phyloP scores from a whole-genome alignment of 2,888 invertebrate genomes.

The Melanotus villosus region DNA sequence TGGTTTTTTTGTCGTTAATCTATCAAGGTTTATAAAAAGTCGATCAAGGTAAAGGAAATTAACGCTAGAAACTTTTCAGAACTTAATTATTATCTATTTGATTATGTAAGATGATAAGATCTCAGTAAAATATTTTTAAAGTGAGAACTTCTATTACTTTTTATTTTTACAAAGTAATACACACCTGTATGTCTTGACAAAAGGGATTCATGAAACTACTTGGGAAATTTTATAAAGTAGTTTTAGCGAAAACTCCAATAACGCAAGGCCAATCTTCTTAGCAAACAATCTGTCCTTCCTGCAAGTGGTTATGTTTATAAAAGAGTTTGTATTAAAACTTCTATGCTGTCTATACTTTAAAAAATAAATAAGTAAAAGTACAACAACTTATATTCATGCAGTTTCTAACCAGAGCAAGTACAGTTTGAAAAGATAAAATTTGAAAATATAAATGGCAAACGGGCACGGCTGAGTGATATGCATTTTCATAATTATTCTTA shows the following conservation, averaged over 20 bases:
- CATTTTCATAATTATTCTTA: conserved; percentile 20
- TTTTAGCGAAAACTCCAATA: no score
- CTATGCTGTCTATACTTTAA: background rate
- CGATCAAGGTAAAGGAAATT: no score
- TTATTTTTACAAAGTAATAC: no score
- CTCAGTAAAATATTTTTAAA: no score
- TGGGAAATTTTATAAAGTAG: background rate
- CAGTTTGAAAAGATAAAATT: conserved; percentile 4
- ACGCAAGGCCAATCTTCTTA: background rate
- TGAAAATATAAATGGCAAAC: background rate
- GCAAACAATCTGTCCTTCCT: background rate
- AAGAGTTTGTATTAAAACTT: conserved; percentile 8
- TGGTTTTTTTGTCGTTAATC: no score
- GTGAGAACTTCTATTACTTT: no score
- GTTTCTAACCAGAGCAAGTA: conserved; percentile 2
- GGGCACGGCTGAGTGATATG: background rate
- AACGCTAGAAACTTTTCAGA: no score
- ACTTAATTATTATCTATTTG: no score
- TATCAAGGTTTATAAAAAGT: no score
- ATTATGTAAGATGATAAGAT: no score
- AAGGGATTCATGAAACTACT: no score
- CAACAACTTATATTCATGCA: conserved; percentile 1
- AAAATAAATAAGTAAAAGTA: background rate
- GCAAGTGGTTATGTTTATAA: conserved; percentile 9
- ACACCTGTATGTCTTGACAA: no score